Percentiles rank a stretch among this genome's conserved stretches.
Conservation (phyloP, 2,797 vertebrate genomes). For the Nannoperca obscura region DNA sequence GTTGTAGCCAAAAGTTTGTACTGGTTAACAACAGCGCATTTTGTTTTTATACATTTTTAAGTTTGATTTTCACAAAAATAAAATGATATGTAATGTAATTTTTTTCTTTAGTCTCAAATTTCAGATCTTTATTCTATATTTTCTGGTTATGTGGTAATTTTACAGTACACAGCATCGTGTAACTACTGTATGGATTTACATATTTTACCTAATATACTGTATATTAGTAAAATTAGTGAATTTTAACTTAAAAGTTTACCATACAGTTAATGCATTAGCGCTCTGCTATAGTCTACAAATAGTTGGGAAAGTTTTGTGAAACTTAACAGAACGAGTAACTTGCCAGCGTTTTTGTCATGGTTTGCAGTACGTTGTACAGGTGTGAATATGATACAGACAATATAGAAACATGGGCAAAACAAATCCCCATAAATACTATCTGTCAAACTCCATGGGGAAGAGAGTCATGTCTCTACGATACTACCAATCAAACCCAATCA, state of each 20-base stretch:
- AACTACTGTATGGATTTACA: background rate
- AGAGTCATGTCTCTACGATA: background rate
- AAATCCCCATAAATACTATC: background rate
- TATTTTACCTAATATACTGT: background rate
- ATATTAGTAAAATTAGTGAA: background rate
- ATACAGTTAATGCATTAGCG: background rate
- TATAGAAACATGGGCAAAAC: no score
- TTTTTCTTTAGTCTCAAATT: background rate
- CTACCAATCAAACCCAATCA: background rate
- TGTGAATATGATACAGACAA: background rate
- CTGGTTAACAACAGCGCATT: conserved; percentile 7
- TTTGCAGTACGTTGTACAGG: background rate
- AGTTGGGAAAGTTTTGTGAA: background rate
- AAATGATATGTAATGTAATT: background rate
- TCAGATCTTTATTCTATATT: background rate
- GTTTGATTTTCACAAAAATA: no score
- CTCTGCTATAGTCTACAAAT: background rate
- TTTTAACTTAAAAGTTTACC: background rate
- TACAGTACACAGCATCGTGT: background rate
- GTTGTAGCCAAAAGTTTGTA: background rate
- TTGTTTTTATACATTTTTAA: background rate
- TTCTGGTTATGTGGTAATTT: background rate
- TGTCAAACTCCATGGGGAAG: background rate
- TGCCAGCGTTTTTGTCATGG: background rate
- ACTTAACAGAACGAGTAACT: background rate